These are phyloP conservation scores for Leucoraja ocellata DNA, from an alignment of 2,797 vertebrate genomes.

Conservation along the genomic window DNA sequence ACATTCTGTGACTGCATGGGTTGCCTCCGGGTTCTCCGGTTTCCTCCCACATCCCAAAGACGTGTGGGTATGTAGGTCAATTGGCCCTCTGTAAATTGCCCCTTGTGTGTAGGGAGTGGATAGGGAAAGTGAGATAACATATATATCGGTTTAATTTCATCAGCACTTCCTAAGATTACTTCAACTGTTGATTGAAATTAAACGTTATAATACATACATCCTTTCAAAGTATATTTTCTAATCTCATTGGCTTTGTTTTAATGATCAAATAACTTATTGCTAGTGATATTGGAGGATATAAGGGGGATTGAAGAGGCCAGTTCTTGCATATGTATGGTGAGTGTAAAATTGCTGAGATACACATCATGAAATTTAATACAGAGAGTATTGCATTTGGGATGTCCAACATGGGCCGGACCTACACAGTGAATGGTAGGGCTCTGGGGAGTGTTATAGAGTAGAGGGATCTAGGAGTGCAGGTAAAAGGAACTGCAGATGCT, in stretches of 20 bases:
- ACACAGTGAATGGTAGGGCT: too few species aligned
- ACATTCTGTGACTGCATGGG: too few species aligned
- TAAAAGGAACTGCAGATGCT: too few species aligned
- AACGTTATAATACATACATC: background rate
- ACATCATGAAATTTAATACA: background rate
- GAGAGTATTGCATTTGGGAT: too few species aligned
- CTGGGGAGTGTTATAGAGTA: too few species aligned
- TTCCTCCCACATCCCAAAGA: too few species aligned
- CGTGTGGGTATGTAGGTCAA: too few species aligned
- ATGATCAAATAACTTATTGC: slow-evolving; percentile 45
- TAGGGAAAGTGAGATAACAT: background rate
- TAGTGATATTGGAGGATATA: slow-evolving; percentile 39
- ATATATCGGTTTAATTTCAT: background rate
- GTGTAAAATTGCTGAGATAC: background rate
- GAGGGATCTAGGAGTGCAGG: too few species aligned
- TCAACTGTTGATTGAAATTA: background rate
- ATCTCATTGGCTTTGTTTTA: slow-evolving; percentile 43
- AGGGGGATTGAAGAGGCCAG: background rate
- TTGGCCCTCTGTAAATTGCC: too few species aligned
- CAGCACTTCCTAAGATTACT: background rate
- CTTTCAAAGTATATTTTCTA: background rate
- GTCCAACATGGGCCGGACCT: too few species aligned
- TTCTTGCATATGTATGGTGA: background rate
- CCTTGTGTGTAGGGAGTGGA: too few species aligned
- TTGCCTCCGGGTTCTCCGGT: too few species aligned